Percentiles rank a stretch among this genome's conserved stretches.
Evolutionary conservation across 2,113 vertebrate species (phyloP).

Genomic region (Hippocampus zosterae): DNA sequence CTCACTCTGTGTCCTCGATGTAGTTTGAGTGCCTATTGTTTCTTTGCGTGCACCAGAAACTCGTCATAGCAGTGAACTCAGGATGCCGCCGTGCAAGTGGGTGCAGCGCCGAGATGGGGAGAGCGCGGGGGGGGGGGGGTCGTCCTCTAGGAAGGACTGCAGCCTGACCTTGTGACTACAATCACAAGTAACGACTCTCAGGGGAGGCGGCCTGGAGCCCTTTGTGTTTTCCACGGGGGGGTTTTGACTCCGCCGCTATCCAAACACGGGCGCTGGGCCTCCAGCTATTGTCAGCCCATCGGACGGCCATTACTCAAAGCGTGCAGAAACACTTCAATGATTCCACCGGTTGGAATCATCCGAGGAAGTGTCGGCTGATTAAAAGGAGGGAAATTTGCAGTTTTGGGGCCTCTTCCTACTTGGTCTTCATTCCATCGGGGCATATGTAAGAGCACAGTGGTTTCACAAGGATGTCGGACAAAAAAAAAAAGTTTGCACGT

Average conservation of each 20-base stretch:
- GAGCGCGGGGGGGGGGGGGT: conserved; percentile 5
- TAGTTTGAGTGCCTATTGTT: conserved; percentile 44
- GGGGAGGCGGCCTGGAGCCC: conserved; percentile 53
- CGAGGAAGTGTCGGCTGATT: conserved; percentile 30
- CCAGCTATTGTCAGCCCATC: conserved; percentile 58
- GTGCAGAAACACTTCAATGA: conserved; percentile 14
- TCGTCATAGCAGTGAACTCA: conserved; percentile 66
- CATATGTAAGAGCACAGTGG: background rate
- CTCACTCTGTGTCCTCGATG: conserved; percentile 23
- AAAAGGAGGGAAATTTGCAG: conserved; percentile 15
- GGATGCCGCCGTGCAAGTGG: conserved; percentile 50
- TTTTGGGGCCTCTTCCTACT: conserved; percentile 11
- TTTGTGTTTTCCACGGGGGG: conserved; percentile 65
- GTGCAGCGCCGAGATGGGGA: conserved; percentile 34
- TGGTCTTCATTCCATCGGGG: conserved; percentile 12
- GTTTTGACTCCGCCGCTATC: conserved; percentile 55
- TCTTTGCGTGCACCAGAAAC: conserved; percentile 29
- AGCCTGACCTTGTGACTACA: conserved; percentile 75
- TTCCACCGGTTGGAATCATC: conserved; percentile 19
- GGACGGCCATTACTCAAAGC: conserved; percentile 42
- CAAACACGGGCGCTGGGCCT: conserved; percentile 55
- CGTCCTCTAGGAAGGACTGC: conserved; percentile 75
- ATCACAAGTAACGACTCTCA: conserved; percentile 72
- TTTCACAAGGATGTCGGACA: background rate
- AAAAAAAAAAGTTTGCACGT: background rate